Evolutionary conservation across 2,888 invertebrate genomes (phyloP).

Genomic region (Troides oblongomaculatus): DNA sequence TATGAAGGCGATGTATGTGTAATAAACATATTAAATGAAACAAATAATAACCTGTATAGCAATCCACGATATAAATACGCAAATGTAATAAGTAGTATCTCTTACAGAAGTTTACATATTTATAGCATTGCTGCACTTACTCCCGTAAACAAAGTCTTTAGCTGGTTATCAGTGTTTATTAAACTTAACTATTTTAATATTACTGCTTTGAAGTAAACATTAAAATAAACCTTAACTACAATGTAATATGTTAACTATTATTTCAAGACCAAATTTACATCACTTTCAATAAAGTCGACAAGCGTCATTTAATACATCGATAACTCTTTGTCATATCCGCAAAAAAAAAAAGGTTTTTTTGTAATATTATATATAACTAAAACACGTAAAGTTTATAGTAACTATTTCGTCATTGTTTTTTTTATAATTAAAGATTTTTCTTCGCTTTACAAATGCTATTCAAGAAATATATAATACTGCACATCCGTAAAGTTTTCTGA

Average conservation of each 20-base stretch:
- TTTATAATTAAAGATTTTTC: background rate
- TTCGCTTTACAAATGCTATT: background rate
- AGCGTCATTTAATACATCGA: background rate
- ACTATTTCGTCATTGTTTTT: background rate
- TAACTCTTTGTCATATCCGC: no score
- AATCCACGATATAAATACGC: background rate
- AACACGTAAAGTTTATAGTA: no score
- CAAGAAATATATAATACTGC: background rate
- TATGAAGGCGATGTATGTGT: no score
- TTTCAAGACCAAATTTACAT: background rate
- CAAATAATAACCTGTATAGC: background rate
- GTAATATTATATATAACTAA: no score
- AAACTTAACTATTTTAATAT: constrained; percentile 15
- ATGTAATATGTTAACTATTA: background rate
- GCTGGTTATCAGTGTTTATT: constrained; percentile 12
- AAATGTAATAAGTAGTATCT: background rate
- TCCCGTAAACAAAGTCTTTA: constrained; percentile 10
- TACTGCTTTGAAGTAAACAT: constrained; percentile 1
- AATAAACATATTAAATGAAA: no score
- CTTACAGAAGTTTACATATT: background rate
- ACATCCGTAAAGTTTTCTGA: background rate
- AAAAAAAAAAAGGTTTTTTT: no score
- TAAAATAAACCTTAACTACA: background rate
- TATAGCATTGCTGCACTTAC: constrained; percentile 10
- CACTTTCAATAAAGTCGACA: background rate